Evolutionary conservation across 2,113 vertebrate genomes (phyloP), one percentile per base, ranked within the genome.

Genomic region (Perca schrenkii): DNA sequence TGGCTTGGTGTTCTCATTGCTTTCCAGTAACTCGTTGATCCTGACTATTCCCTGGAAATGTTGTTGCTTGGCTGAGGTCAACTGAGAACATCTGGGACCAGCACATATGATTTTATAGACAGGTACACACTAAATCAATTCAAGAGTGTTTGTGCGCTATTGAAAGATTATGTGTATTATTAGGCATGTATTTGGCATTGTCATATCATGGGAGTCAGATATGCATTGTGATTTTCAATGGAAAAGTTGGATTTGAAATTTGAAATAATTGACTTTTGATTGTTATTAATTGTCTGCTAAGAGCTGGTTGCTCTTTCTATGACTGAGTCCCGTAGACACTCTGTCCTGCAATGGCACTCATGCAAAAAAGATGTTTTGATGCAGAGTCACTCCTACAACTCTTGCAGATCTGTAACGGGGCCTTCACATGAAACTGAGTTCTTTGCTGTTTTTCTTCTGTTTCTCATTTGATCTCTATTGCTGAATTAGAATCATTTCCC

Each of bases 401-500:
- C 19, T 68, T 66, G 34, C 40, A 58, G 10, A 14, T 80, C 43
- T 28, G 22, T 19, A 67, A 53, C 70, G 52, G 6, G 61, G 17
- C 22, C 16, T 61, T 50, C 8, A 8, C 49, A 63, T 22, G 63
- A 68, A 49, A 22, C 68, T 60, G 8, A 54, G 3, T 19, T 74
- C 53, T 74, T 54, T 66, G 36, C 54, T 75, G 21, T 50, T 70
- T 73, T 61, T 54, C 22, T 10, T 50, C 49, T 67, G 16, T 63
- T 66, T 75, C 49, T 40, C 14, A 71, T 69, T 86, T 78, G 62
- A 74, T 85, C 54, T 74, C 17, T 4, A 4, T 83, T 17, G 56
- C 47, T 76, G 22, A 28, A 68, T 71, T 77, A 22, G 71, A 63
- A 77, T 62, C 0, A 0, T 75, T 83, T 89, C 83, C 86, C 79